Evolutionary conservation across 2,888 invertebrate genomes (phyloP).

Genomic region (Amphipoea oculea): DNA sequence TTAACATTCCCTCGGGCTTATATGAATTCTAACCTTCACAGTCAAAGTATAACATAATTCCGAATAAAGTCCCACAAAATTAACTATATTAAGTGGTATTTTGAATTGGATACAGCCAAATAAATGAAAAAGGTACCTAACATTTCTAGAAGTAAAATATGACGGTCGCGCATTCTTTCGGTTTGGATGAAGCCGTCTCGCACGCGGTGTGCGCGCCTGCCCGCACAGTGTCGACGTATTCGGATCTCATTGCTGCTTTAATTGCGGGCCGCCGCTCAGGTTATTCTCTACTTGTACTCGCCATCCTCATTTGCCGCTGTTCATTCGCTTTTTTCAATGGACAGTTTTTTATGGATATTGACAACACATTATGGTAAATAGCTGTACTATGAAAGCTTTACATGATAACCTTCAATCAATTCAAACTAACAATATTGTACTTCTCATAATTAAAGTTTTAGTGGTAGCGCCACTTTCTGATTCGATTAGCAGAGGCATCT

Average conservation of each 20-base stretch:
- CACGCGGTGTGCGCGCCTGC: slow-evolving; percentile 28
- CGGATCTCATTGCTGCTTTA: slow-evolving; percentile 76
- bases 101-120: slow-evolving; percentile 31
- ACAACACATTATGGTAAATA: slow-evolving; percentile 52
- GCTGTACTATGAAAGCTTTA: slow-evolving; percentile 37
- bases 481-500: slow-evolving; percentile 70
- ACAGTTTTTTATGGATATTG: slow-evolving; percentile 32
- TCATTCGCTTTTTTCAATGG: slow-evolving; percentile 47
- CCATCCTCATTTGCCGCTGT: slow-evolving; percentile 72
- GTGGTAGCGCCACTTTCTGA: slow-evolving; percentile 52
- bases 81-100: slow-evolving; percentile 7
- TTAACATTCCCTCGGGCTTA: slow-evolving; percentile 56
- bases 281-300: slow-evolving; percentile 68
- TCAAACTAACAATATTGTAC: slow-evolving; percentile 88
- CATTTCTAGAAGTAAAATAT: slow-evolving; percentile 7
- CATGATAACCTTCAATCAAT: slow-evolving; percentile 42
- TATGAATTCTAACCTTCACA: slow-evolving; percentile 6
- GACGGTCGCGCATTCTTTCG: slow-evolving; percentile 51
- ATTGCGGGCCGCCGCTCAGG: slow-evolving; percentile 68
- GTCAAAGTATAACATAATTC: slow-evolving; percentile 20
- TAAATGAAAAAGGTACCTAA: slow-evolving; percentile 12
- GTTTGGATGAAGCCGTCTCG: slow-evolving; percentile 48
- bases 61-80: slow-evolving; percentile 30
- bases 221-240: slow-evolving; percentile 64
- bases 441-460: slow-evolving; percentile 82